Evolutionary conservation across 2,888 invertebrate genomes (phyloP).

Genomic region (Tipula confusa): DNA sequence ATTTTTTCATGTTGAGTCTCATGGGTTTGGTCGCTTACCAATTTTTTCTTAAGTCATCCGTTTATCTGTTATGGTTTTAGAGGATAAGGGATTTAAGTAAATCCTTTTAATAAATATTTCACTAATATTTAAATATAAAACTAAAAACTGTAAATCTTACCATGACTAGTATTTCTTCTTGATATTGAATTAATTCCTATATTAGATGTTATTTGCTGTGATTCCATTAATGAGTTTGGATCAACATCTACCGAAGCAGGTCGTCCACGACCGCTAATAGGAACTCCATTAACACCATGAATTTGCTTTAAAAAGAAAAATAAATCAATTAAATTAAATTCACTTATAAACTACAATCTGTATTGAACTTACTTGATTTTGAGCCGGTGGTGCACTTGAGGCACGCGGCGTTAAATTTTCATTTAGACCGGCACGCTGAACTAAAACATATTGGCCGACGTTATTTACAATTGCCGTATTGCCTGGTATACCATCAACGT

Average conservation of each 20-base stretch:
- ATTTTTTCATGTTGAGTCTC: too few species aligned
- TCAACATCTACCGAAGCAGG: conserved; percentile 63
- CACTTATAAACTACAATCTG: not conserved
- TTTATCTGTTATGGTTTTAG: too few species aligned
- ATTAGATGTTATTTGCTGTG: conserved; percentile 46
- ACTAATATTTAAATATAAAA: not conserved
- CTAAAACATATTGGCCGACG: conserved; percentile 74
- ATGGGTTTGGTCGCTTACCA: too few species aligned
- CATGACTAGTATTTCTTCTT: conserved; percentile 50
- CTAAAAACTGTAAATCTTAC: conserved; percentile 40
- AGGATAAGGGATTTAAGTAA: too few species aligned
- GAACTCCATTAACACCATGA: conserved; percentile 48
- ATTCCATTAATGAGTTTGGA: conserved; percentile 43
- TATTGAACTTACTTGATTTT: conserved; percentile 49
- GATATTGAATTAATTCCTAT: conserved; percentile 53
- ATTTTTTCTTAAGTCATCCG: too few species aligned
- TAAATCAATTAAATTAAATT: not conserved
- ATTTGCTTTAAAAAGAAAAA: conserved; percentile 41
- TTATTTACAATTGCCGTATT: conserved; percentile 29
- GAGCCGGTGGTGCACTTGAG: conserved; percentile 77
- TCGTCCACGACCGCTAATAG: conserved; percentile 56
- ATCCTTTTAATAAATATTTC: not conserved
- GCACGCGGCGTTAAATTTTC: conserved; percentile 72
- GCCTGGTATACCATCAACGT: not conserved
- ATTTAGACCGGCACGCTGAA: conserved; percentile 64